Conservation (phyloP, 2,888 invertebrate genomes). For the Thecophora atra region DNA sequence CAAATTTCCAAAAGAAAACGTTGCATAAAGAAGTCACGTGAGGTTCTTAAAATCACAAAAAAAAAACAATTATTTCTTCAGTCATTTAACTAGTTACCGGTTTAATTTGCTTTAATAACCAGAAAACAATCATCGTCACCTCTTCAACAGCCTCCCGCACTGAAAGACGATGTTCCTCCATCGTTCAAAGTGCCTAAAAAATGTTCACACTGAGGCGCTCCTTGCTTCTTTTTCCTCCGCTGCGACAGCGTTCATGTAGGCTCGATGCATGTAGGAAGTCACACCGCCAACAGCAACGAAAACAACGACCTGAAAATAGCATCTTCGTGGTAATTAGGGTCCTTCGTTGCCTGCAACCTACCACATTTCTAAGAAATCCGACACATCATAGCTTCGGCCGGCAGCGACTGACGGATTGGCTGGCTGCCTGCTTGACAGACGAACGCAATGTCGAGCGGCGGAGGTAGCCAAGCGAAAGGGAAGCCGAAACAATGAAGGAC, state of each 20-base stretch:
- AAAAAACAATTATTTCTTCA: no score
- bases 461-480: neutral
- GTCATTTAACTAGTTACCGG: no score
- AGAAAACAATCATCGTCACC: no score
- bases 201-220: neutral
- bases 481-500: neutral
- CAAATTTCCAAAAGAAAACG: no score
- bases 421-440: slow-evolving; percentile 6
- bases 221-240: no score
- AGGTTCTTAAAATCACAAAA: no score
- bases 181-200: neutral
- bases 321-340: slow-evolving; percentile 6
- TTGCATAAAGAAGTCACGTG: no score
- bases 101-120: no score
- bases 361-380: slow-evolving; percentile 28
- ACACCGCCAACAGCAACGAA: neutral
- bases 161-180: neutral
- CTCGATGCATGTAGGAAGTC: neutral
- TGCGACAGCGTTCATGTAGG: neutral
- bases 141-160: no score
- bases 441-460: neutral
- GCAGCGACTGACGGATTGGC: slow-evolving; percentile 3
- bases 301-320: neutral
- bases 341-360: neutral
- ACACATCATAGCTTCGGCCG: slow-evolving; percentile 29